phyloP scores from a whole-genome alignment of 1,140 invertebrate species.

The Pseudomyrmex gracilis region DNA sequence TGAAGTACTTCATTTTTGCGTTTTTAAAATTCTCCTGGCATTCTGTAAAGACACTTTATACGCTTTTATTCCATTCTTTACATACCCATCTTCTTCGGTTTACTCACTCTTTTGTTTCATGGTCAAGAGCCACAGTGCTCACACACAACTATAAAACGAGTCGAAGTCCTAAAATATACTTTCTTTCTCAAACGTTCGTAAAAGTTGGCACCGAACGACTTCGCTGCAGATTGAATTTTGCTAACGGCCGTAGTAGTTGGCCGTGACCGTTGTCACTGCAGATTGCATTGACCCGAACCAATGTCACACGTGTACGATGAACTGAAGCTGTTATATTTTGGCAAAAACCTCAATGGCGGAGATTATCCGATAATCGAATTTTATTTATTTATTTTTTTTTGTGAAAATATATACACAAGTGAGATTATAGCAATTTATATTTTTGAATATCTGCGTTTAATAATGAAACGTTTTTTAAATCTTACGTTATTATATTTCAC shows the following conservation, averaged over 20 bases:
- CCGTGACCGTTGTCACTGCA: constrained; percentile 63
- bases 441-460: no score
- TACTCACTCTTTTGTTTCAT: constrained; percentile 57
- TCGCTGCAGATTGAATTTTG: constrained; percentile 78
- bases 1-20: no score
- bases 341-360: constrained; percentile 7
- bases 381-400: no score
- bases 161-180: constrained; percentile 5
- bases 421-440: background rate
- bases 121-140: constrained; percentile 25
- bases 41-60: background rate
- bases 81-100: constrained; percentile 62
- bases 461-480: no score
- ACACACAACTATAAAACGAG: constrained; percentile 24
- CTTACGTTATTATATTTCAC: background rate
- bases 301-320: constrained; percentile 23
- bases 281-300: constrained; percentile 54
- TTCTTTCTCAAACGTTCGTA: constrained; percentile 49
- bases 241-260: constrained; percentile 66
- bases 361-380: constrained; percentile 25
- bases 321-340: background rate
- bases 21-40: no score
- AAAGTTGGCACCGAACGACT: constrained; percentile 67
- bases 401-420: background rate
- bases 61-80: constrained; percentile 39